Evolutionary conservation across 2,797 vertebrate genomes (phyloP).

Genomic region (Chaetodon trifasciatus): DNA sequence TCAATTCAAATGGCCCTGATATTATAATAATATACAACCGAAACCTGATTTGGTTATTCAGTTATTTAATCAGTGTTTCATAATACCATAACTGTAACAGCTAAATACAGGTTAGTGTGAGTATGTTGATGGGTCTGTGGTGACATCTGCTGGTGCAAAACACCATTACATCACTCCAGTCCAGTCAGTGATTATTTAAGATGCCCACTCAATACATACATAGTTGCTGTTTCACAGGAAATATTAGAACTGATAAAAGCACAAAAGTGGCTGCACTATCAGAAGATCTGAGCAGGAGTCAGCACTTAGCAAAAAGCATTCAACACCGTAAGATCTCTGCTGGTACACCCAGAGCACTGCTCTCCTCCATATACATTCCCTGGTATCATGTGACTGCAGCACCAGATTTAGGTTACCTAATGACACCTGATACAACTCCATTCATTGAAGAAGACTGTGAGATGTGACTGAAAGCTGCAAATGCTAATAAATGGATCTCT

Average conservation of each 20-base stretch:
- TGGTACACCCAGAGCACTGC: too few species aligned
- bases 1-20: background rate
- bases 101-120: background rate
- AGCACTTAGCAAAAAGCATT: background rate
- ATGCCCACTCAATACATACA: background rate
- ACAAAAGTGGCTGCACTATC: background rate
- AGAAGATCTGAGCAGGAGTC: background rate
- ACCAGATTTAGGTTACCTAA: background rate
- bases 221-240: background rate
- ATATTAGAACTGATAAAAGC: background rate
- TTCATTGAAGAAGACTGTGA: background rate
- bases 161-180: background rate
- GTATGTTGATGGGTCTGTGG: background rate
- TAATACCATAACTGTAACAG: too few species aligned
- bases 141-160: constrained; percentile 67
- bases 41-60: background rate
- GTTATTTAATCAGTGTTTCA: background rate
- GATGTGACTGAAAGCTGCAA: too few species aligned
- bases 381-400: too few species aligned
- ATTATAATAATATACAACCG: background rate
- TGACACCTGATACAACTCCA: background rate
- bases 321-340: too few species aligned
- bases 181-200: background rate
- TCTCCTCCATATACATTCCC: too few species aligned
- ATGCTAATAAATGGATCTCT: too few species aligned